Evolutionary conservation across 2,113 vertebrate genomes (phyloP).

Genomic region (Chlorodrepanis virens): DNA sequence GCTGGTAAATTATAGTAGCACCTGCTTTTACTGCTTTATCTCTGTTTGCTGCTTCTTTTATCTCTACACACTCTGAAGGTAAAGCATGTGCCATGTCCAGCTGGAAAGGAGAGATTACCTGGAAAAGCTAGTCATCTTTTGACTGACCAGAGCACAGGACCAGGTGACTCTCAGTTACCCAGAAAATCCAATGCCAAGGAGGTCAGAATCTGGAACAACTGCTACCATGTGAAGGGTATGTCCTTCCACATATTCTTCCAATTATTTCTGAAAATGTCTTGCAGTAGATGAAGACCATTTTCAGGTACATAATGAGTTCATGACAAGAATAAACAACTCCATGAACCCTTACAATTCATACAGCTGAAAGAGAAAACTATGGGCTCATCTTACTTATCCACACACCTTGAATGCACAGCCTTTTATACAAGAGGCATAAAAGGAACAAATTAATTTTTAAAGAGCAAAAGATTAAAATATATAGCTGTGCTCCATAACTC

Average conservation of each 20-base stretch:
- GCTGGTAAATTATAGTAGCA: neutral
- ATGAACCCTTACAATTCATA: neutral
- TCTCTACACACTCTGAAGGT: neutral
- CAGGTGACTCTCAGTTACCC: neutral
- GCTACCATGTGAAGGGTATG: neutral
- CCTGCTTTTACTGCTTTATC: neutral
- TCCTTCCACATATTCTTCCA: neutral
- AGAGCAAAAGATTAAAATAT: conserved; percentile 37
- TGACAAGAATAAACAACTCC: neutral
- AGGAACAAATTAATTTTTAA: conserved; percentile 44
- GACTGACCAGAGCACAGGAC: neutral
- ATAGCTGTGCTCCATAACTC: neutral
- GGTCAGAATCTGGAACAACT: neutral
- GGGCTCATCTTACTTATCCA: neutral
- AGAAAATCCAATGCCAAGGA: neutral
- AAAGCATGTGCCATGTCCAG: neutral
- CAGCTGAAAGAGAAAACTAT: neutral
- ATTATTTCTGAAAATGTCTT: neutral
- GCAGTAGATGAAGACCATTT: neutral
- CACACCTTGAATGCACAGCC: neutral
- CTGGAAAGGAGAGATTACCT: neutral
- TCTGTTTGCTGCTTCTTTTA: neutral
- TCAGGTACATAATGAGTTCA: neutral
- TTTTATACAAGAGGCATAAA: neutral
- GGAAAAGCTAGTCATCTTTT: neutral